Conservation (phyloP, 2,888 invertebrate genomes). For the Dynastes tityus region DNA sequence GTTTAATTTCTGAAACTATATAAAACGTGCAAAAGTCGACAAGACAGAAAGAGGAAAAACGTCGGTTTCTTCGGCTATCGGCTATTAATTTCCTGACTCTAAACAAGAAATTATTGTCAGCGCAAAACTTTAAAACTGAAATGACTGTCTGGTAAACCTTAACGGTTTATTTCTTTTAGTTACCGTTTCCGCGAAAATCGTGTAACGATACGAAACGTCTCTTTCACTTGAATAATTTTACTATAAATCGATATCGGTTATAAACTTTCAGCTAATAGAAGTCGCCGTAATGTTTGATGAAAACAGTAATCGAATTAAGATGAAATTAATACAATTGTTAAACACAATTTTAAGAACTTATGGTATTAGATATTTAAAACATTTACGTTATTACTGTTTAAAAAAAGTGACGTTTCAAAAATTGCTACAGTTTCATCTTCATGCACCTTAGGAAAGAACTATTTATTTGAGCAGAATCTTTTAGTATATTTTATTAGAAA, state of each 20-base stretch:
- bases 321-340: too few relatives aligned
- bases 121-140: conserved; percentile 36
- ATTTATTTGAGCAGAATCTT: too few relatives aligned
- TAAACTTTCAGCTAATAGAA: conserved; percentile 18
- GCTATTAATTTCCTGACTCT: conserved; percentile 45
- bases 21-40: conserved; percentile 32
- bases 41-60: conserved; percentile 24
- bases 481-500: too few relatives aligned
- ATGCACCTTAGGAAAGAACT: too few relatives aligned
- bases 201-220: conserved; percentile 46
- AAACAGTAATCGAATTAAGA: too few relatives aligned
- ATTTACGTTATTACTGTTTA: too few relatives aligned
- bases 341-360: too few relatives aligned
- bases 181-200: conserved; percentile 34
- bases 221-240: conserved; percentile 47
- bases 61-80: conserved; percentile 9
- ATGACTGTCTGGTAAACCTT: conserved; percentile 37
- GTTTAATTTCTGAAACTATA: conserved; percentile 36
- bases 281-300: too few relatives aligned
- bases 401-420: too few relatives aligned
- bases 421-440: too few relatives aligned
- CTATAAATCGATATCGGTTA: conserved; percentile 44
- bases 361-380: too few relatives aligned
- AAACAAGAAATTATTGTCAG: conserved; percentile 44
- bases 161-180: conserved; percentile 27